Percentiles rank a stretch among this genome's conserved stretches.
These are phyloP conservation scores for Alosa sapidissima DNA, from an alignment of 2,797 vertebrate genomes.

Conservation along the genomic window DNA sequence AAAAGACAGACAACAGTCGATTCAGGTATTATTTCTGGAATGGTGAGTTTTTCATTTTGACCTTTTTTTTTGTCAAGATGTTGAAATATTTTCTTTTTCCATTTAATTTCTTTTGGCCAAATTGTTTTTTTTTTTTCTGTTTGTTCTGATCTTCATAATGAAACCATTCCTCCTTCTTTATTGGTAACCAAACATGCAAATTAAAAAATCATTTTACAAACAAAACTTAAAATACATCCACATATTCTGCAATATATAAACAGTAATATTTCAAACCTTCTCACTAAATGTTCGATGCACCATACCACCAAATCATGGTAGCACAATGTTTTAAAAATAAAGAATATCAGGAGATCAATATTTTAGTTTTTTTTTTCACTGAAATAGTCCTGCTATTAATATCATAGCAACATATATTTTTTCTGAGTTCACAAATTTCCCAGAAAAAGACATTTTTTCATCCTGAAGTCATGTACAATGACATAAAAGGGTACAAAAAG, in stretches of 20 bases:
- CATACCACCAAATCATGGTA: conserved; percentile 72
- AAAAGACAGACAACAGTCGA: conserved; percentile 71
- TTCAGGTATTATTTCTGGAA: conserved; percentile 82
- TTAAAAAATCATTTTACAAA: conserved; percentile 97
- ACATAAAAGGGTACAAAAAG: conserved; percentile 18
- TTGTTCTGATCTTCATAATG: conserved; percentile 58
- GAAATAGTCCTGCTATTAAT: conserved; percentile 24
- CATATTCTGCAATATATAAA: conserved; percentile 98
- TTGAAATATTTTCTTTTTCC: conserved; percentile 55
- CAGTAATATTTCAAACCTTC: conserved; percentile 95
- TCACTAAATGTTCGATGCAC: conserved; percentile 86
- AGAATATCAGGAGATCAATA: conserved; percentile 57
- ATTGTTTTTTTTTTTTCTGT: conserved; percentile 60
- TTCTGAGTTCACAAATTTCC: conserved; percentile 17
- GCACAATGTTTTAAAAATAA: conserved; percentile 73
- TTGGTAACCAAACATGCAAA: conserved; percentile 99
- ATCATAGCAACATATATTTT: conserved; percentile 21
- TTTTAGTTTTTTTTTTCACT: background rate
- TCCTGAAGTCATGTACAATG: conserved; percentile 17
- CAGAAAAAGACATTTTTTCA: conserved; percentile 2
- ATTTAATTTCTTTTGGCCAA: conserved; percentile 54
- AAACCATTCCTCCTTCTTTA: conserved; percentile 96
- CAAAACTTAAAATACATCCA: conserved; percentile 98
- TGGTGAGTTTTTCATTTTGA: conserved; percentile 74
- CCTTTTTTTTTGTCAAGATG: conserved; percentile 44